Evolutionary conservation across 2,888 invertebrate genomes (phyloP).

Genomic region (Liposcelis brunnea): DNA sequence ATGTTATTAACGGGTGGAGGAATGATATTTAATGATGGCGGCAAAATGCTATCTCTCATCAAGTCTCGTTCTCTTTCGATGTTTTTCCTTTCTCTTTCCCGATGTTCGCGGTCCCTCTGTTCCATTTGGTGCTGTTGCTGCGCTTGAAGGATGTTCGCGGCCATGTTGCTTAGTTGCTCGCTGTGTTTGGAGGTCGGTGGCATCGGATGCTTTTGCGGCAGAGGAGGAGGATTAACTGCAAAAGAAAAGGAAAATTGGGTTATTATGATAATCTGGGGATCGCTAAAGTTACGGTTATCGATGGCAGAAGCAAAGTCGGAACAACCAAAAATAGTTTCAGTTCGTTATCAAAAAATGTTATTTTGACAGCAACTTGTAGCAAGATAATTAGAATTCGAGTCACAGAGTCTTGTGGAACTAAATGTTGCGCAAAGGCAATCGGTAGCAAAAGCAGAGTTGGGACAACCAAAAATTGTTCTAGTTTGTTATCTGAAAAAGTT

Average conservation of each 20-base stretch:
- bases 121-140: constrained; percentile 8
- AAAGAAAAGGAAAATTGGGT: no score
- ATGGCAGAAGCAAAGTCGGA: no score
- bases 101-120: constrained; percentile 1
- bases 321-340: no score
- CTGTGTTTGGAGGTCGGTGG: constrained; percentile 9
- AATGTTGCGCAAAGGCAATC: no score
- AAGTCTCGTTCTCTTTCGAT: constrained; percentile 2
- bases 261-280: no score
- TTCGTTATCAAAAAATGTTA: neutral
- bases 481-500: no score
- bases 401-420: no score
- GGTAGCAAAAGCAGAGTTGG: no score
- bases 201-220: constrained; percentile 6
- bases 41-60: constrained; percentile 8
- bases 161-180: constrained; percentile 9
- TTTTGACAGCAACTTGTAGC: no score
- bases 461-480: no score
- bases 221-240: constrained; percentile 7
- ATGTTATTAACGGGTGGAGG: constrained; percentile 4
- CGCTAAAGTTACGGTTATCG: no score
- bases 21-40: constrained; percentile 13
- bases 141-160: constrained; percentile 5
- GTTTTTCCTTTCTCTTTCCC: constrained; percentile 9
- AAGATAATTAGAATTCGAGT: no score